Evolutionary conservation across 2,797 vertebrate species (phyloP).

Genomic region (Enteromius fasciolatus): DNA sequence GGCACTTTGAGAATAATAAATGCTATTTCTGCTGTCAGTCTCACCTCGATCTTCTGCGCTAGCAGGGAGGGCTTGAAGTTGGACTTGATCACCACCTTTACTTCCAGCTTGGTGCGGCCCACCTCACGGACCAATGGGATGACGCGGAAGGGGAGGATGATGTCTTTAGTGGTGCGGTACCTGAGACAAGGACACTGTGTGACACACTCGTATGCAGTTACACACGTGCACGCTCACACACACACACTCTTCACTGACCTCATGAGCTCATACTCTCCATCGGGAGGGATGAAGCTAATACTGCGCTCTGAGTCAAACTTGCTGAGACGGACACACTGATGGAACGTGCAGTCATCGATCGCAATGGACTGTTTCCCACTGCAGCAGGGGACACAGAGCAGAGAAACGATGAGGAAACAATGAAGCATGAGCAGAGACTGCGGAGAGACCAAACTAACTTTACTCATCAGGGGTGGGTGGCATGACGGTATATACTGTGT

Average conservation of each 20-base stretch:
- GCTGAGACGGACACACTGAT: constrained; percentile 89
- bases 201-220: neutral
- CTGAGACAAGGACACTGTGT: constrained; percentile 25
- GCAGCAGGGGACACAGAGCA: constrained; percentile 48
- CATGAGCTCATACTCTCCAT: constrained; percentile 99
- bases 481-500: neutral
- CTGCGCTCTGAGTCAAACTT: constrained; percentile 99
- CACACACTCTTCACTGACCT: constrained; percentile 76
- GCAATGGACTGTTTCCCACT: constrained; percentile 96
- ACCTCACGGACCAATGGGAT: constrained; percentile 97
- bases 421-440: constrained; percentile 1
- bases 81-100: constrained; percentile 99
- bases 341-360: constrained; percentile 85
- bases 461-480: neutral
- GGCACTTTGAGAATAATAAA: neutral
- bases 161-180: constrained; percentile 89
- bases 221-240: neutral
- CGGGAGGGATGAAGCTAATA: constrained; percentile 99
- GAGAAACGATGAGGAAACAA: constrained; percentile 50
- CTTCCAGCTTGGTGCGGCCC: constrained; percentile 96
- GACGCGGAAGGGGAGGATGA: constrained; percentile 97
- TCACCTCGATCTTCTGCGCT: constrained; percentile 99
- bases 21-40: neutral
- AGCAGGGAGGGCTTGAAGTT: constrained; percentile 98
- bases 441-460: constrained; percentile 17